A percentile compares a stretch with the other conserved stretches of the same genome.
Evolutionary conservation across 2,797 vertebrate species (phyloP).

Genomic region (Ptychobarbus kaznakovi): DNA sequence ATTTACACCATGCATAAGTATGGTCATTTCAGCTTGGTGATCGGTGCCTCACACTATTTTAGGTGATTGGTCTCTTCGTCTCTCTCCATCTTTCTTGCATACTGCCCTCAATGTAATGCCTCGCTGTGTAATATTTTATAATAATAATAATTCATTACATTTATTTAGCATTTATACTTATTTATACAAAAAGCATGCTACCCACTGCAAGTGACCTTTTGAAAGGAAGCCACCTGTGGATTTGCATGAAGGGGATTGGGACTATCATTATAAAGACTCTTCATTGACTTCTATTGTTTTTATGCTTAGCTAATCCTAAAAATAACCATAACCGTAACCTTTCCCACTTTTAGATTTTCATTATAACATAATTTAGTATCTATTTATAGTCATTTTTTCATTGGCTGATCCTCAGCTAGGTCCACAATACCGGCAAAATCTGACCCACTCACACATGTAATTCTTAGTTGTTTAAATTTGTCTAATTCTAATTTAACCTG

Average conservation of each 20-base stretch:
- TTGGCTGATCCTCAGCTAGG: not conserved
- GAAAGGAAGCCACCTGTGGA: not conserved
- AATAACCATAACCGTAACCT: not conserved
- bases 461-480: not conserved
- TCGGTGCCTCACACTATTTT: not conserved
- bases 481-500: not conserved
- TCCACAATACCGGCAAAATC: not conserved
- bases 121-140: not conserved
- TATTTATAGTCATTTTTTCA: not conserved
- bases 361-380: not conserved
- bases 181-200: not conserved
- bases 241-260: not conserved
- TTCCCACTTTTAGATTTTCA: not conserved
- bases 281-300: not conserved
- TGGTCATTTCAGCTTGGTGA: not conserved
- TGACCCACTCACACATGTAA: not conserved
- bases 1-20: not conserved
- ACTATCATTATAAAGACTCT: not conserved
- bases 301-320: not conserved
- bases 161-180: too few species aligned
- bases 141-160: too few species aligned
- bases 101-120: not conserved
- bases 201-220: slow-evolving; percentile 3
- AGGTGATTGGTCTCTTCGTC: not conserved
- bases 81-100: not conserved